Conservation (phyloP, 1,140 invertebrate genomes). For the Caenorhabditis remanei region DNA sequence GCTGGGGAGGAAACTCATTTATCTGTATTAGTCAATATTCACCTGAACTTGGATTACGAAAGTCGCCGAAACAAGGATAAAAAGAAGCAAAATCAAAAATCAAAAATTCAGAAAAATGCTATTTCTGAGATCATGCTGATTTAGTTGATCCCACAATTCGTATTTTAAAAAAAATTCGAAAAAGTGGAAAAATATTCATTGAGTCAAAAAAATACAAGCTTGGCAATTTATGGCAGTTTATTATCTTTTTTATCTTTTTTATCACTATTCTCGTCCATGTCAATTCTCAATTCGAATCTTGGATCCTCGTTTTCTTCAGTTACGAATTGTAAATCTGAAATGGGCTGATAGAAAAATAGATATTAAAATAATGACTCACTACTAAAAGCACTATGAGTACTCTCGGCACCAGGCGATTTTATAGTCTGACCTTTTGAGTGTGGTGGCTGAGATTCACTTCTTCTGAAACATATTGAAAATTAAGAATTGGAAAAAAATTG, state of each 20-base stretch:
- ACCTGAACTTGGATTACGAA: no score
- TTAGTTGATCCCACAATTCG: no score
- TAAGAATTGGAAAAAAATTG: neutral
- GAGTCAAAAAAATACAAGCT: no score
- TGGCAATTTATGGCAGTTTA: no score
- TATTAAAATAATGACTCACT: neutral
- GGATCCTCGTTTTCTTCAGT: conserved; percentile 38
- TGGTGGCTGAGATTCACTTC: conserved; percentile 9
- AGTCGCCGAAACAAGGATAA: no score
- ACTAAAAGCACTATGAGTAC: conserved; percentile 38
- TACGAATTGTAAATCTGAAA: conserved; percentile 36
- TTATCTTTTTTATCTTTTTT: conserved; percentile 7
- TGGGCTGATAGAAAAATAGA: neutral
- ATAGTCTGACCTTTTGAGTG: neutral
- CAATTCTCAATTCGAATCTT: neutral
- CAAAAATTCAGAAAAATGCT: no score
- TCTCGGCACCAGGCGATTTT: conserved; percentile 25
- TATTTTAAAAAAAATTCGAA: no score
- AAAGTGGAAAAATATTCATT: no score
- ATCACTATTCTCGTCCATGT: neutral
- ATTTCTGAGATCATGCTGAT: no score
- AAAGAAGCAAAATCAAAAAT: no score
- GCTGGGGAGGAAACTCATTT: no score
- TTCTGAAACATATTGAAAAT: neutral
- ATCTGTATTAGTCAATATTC: no score